A percentile compares a stretch with the other conserved stretches of the same genome.
These are phyloP conservation scores for Drosophila bifasciata DNA, from an alignment of 1,140 invertebrate species.

Conservation along the genomic window DNA sequence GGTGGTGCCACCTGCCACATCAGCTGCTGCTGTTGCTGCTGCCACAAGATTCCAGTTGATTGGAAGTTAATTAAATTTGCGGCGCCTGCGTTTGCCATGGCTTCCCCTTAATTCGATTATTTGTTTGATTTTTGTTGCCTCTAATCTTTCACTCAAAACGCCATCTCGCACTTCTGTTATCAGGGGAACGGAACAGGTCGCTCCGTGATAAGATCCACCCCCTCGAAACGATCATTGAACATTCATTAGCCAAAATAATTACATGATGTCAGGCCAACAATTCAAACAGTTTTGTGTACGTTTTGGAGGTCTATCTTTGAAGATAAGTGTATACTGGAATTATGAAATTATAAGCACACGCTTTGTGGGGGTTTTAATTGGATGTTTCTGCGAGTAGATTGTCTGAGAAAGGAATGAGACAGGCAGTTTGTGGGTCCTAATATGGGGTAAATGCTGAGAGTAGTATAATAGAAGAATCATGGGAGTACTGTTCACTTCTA, in stretches of 20 bases:
- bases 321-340: conserved; percentile 43
- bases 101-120: conserved; percentile 11
- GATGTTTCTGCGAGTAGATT: conserved; percentile 7
- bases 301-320: conserved; percentile 9
- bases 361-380: conserved; percentile 14
- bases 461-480: background rate
- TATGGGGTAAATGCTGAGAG: too few species aligned
- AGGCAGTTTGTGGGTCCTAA: background rate
- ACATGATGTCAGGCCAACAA: conserved; percentile 62
- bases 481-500: too few species aligned
- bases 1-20: conserved; percentile 19
- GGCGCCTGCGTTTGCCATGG: conserved; percentile 20
- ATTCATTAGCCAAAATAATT: conserved; percentile 67
- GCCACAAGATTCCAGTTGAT: conserved; percentile 45
- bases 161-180: conserved; percentile 32
- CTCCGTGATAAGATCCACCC: conserved; percentile 39
- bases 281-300: conserved; percentile 15
- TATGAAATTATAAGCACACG: conserved; percentile 8
- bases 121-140: conserved; percentile 12
- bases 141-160: background rate
- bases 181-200: conserved; percentile 9
- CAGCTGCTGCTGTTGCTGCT: conserved; percentile 6
- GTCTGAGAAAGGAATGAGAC: background rate
- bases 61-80: conserved; percentile 39
- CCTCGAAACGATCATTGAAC: conserved; percentile 38